Conservation (phyloP, 2,888 invertebrate genomes). For the Monoplex corrugatus region DNA sequence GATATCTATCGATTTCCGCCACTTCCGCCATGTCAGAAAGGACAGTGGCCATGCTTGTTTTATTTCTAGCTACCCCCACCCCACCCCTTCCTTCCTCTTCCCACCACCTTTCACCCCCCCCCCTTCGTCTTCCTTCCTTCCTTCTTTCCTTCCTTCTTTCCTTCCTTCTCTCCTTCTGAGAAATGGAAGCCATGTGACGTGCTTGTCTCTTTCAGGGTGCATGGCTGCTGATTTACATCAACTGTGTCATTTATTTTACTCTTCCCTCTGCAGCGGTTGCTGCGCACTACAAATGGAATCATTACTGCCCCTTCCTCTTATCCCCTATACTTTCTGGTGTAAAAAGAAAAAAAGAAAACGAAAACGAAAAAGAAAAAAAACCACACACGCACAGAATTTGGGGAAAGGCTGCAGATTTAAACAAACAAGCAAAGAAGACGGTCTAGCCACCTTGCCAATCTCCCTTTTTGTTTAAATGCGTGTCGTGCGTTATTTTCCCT, state of each 20-base stretch:
- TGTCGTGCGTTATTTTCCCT: too few species aligned
- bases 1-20: slow-evolving; percentile 5
- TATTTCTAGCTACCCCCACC: neutral
- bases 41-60: neutral
- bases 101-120: neutral
- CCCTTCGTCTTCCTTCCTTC: neutral
- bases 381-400: neutral
- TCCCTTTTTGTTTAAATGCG: too few species aligned
- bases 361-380: too few species aligned
- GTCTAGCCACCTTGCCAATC: too few species aligned
- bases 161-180: neutral
- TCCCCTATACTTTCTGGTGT: too few species aligned
- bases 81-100: neutral
- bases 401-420: too few species aligned
- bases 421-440: too few species aligned
- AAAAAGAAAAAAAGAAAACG: too few species aligned
- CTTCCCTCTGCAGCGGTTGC: neutral
- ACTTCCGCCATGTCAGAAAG: neutral
- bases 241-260: slow-evolving; percentile 4
- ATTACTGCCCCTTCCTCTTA: too few species aligned
- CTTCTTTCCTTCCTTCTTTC: too few species aligned
- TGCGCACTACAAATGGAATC: neutral
- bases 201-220: neutral
- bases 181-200: neutral
- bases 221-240: neutral